Base-by-base conservation (phyloP, 2,113 vertebrate species). In the Tonatia bakeri region DNA sequence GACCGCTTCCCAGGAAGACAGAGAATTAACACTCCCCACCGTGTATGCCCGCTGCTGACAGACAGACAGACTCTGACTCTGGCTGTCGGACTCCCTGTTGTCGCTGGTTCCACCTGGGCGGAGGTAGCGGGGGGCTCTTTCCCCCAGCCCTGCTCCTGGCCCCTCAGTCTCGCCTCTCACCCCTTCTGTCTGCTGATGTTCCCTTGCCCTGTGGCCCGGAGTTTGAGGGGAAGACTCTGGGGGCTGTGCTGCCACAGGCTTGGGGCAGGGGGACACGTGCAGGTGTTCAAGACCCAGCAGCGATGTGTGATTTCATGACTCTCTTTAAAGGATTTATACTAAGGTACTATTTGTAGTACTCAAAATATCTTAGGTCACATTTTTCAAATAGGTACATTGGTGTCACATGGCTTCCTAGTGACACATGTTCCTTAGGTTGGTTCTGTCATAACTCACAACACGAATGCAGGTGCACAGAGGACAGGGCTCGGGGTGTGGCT, bases 21-120 rank as follows among this genome's bases (percentile, higher is more conserved):
- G 96, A 96, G 97, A 97, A 96, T 94, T 97, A 98, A 98, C 87
- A 36, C 98, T 99, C 99, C 98, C 99, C 99, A 98, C 99, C 98
- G 98, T 99, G 98, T 97, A 90, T 22, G 98, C 98, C 97, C 98
- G 97, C 98, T 97, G 98, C 98, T 98, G 97, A 97, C 96, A 98
- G 96, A 98, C 96, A 98, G 96, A 98, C 98, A 97, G 59, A 4
- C 59, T 26, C 22, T 26, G 59, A 28, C 59, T 56, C 54, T 12
- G 59, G 26, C 59, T 61, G 31, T 13, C 9, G 0, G 56, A 59
- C 56, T 24, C 8, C 56, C 56, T 10, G 54, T 24, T 9, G 56
- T 59, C 22, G 54, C 56, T 11, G 22, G 56, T 59, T 9, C 54
- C 20, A 2, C 22, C 9, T 1, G 22, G 56, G 24, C 11, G 9